These are phyloP conservation scores for fruit fly (Drosophila melanogaster) DNA, from an alignment of 1,140 invertebrate genomes.

Conservation along the genomic window Release_6_plus_ISO1_MT NC_004354.4:14355501-14356000, in stretches of 20 bases:
- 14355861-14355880: constrained; percentile 55
- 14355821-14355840: constrained; percentile 31
- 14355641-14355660: constrained; percentile 31
- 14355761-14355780: background rate
- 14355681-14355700: constrained; percentile 3
- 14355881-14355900: constrained; percentile 40
- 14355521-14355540: constrained; percentile 27
- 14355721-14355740: constrained; percentile 28
- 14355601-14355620: constrained; percentile 75
- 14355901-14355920: constrained; percentile 15
- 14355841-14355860: constrained; percentile 43
- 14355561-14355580: constrained; percentile 37
- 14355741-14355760: background rate
- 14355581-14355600: constrained; percentile 75
- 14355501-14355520: background rate
- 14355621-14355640: constrained; percentile 64
- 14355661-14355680: background rate
- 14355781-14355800: background rate
- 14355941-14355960: constrained; percentile 13
- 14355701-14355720: constrained; percentile 46
- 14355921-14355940: constrained; percentile 16
- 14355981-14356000: background rate
- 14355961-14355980: too few relatives aligned
- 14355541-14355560: constrained; percentile 43
- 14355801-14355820: constrained; percentile 17